Percentiles rank a stretch among this genome's conserved stretches.
Evolutionary conservation across 2,888 invertebrate genomes (phyloP).

Genomic region (Cyclophora punctaria): DNA sequence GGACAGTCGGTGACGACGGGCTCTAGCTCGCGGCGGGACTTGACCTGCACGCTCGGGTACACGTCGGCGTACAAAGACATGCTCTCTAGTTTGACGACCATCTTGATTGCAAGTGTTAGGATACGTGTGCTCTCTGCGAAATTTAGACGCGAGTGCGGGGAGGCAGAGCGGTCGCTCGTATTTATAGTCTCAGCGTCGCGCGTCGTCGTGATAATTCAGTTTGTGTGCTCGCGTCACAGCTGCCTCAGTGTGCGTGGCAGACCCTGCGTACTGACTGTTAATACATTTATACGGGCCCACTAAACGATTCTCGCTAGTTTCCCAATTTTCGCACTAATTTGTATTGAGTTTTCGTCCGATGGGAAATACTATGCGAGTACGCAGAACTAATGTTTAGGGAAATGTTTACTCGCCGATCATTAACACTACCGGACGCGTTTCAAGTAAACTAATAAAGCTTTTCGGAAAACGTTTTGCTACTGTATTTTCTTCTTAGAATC

Average conservation of each 20-base stretch:
- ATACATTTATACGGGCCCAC: constrained; percentile 10
- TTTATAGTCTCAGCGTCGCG: constrained; percentile 38
- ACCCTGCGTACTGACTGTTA: background rate
- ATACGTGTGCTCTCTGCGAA: constrained; percentile 36
- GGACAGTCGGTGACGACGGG: constrained; percentile 38
- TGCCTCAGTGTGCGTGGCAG: constrained; percentile 7
- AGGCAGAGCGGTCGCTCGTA: constrained; percentile 27
- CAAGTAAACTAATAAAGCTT: too few relatives aligned
- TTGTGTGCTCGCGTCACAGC: constrained; percentile 39
- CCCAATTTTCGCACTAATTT: constrained; percentile 2
- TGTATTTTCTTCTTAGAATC: too few relatives aligned
- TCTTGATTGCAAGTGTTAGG: constrained; percentile 26
- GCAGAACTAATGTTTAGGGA: background rate
- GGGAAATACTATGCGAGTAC: constrained; percentile 8
- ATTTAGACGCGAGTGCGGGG: constrained; percentile 46
- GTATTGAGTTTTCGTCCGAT: constrained; percentile 10
- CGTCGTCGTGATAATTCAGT: constrained; percentile 28
- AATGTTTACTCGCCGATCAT: background rate
- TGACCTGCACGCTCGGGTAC: constrained; percentile 37
- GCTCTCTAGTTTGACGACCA: constrained; percentile 60
- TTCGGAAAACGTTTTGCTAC: too few relatives aligned
- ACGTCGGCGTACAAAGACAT: constrained; percentile 49
- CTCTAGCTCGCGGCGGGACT: constrained; percentile 42
- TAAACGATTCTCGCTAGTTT: constrained; percentile 21
- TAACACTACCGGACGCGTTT: too few relatives aligned